Evolutionary conservation across 2,113 vertebrate genomes (phyloP).

Genomic region (Corydoras sp.): DNA sequence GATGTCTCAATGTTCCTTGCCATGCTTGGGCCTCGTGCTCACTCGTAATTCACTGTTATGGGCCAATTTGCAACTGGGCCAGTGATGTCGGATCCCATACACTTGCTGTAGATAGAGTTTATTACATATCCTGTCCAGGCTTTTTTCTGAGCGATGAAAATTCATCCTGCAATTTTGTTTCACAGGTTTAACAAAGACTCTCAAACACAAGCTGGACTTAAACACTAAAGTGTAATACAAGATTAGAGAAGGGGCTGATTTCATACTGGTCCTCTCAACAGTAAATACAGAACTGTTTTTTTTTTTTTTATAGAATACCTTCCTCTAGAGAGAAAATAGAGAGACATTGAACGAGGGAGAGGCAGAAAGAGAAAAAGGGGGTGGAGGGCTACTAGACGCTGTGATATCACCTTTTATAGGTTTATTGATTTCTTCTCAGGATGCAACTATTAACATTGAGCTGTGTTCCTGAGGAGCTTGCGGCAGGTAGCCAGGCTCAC

Average conservation of each 20-base stretch:
- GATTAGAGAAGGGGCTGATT: conserved; percentile 32
- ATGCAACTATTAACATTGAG: conserved; percentile 72
- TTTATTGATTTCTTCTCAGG: conserved; percentile 74
- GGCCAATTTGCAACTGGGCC: conserved; percentile 63
- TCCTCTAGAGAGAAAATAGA: conserved; percentile 39
- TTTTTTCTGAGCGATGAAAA: not conserved
- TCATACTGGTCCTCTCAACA: conserved; percentile 52
- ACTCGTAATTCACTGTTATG: conserved; percentile 74
- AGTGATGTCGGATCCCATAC: conserved; percentile 45
- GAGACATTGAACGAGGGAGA: conserved; percentile 19
- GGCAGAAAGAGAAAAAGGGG: not conserved
- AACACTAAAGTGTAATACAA: not conserved
- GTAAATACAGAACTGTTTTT: conserved; percentile 31
- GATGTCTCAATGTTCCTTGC: conserved; percentile 44
- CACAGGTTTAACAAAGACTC: conserved; percentile 34
- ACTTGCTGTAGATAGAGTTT: conserved; percentile 21
- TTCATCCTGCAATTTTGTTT: not conserved
- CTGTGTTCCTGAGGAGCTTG: conserved; percentile 58
- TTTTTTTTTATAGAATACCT: conserved; percentile 47
- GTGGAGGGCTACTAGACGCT: conserved; percentile 53
- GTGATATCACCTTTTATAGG: conserved; percentile 73
- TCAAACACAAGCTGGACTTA: not conserved
- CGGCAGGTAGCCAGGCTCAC: conserved; percentile 63
- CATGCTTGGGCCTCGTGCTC: conserved; percentile 60
- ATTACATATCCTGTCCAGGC: conserved; percentile 5